These are phyloP conservation scores for Muscidifurax raptorellus DNA, from an alignment of 1,140 invertebrate species.

Conservation along the genomic window DNA sequence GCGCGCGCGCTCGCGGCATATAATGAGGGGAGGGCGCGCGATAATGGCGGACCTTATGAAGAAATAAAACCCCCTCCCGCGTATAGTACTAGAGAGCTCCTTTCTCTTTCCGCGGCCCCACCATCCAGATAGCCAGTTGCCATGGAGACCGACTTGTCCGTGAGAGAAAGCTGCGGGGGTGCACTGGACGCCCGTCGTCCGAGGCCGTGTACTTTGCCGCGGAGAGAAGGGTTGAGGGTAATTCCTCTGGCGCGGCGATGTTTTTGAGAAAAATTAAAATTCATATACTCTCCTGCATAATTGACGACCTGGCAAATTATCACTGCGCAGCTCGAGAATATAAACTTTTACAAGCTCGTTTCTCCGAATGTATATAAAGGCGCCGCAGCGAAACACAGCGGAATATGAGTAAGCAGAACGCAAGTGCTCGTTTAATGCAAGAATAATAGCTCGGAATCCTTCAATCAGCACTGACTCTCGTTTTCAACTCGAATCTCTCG, in stretches of 20 bases:
- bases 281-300: too few relatives aligned
- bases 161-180: constrained; percentile 52
- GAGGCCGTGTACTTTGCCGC: constrained; percentile 41
- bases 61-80: constrained; percentile 69
- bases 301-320: background rate
- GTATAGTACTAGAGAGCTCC: background rate
- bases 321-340: background rate
- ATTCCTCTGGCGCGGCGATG: background rate
- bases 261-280: constrained; percentile 19
- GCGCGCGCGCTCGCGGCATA: constrained; percentile 52
- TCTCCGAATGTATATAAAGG: constrained; percentile 22
- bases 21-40: constrained; percentile 72
- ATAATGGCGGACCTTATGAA: constrained; percentile 75
- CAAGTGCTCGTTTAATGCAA: constrained; percentile 42
- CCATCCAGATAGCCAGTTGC: constrained; percentile 57
- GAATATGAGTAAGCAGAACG: background rate
- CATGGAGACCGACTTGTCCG: constrained; percentile 73
- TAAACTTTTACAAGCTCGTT: background rate
- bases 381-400: background rate
- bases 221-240: constrained; percentile 40
- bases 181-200: constrained; percentile 55
- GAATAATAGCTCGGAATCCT: constrained; percentile 41
- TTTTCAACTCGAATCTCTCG: background rate
- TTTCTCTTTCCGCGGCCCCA: constrained; percentile 38
- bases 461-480: constrained; percentile 18